Base-by-base conservation (phyloP, 2,888 invertebrate species). In the Leptothorax acervorum region DNA sequence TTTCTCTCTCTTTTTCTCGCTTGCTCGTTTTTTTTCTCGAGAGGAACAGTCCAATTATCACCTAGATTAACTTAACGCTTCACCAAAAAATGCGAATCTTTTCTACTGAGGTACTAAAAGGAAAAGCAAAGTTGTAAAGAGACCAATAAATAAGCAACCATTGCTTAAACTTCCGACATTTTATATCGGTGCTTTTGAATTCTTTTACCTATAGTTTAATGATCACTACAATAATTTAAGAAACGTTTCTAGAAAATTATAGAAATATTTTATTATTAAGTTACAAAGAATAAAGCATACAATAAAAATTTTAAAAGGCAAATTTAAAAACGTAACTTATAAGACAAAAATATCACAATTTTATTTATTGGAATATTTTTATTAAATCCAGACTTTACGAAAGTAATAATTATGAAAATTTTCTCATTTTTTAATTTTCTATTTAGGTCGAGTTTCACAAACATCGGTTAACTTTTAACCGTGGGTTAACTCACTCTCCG, bases 41-140 rank as follows among this genome's bases (percentile, higher is more conserved):
- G 31, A 18, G 11, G 12, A 65, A 51, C 18, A 57, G 5, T 23
- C 45, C 9, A 53, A 65, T 65, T 53, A 51, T 65, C 18, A 53
- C 18, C n/a, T 4, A 53, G 45, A 60, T 74, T 60, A 62, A 12
- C 4, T 48, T n/a, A 60, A 75, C 3, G 15, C 1, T 55, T n/a
- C 18, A 28, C 9, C 9, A 53, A 66, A 53, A 60, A 66, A 53
- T 15, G 12, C 28, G 8, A 18, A 65, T 42, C n/a, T 12, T 76
- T 76, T 66, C 31, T 78, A 55, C 18, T 53, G n/a, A 28, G 39
- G 28, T 76, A 53, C 18, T 28, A 48, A 75, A 18, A 75, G 15
- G 1, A 66, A 65, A 12, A 42, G 23, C 0, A 8, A 57, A 42
- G 42, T 63, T 12, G 8, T 42, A 39, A 28, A 39, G 53, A 28